Conservation (phyloP, 2,888 invertebrate genomes). For the Zhengitettix transpicula region DNA sequence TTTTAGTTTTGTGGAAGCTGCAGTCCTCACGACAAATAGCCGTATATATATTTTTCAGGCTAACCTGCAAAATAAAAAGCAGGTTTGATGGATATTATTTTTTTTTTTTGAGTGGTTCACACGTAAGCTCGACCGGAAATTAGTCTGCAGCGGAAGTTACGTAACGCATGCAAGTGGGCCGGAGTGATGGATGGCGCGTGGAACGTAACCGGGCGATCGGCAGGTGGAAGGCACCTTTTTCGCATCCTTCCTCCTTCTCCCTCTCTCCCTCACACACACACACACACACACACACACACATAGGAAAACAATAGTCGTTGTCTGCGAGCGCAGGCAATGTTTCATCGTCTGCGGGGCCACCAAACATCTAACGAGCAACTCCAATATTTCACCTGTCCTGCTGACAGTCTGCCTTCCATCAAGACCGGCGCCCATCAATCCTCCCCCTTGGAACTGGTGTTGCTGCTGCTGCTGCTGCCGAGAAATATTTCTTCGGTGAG, state of each 20-base stretch:
- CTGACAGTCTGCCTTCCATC: conserved; percentile 7
- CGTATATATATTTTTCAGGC: too few species aligned
- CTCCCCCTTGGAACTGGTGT: too few species aligned
- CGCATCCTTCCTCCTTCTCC: background rate
- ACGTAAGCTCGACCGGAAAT: too few species aligned
- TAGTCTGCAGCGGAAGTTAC: too few species aligned
- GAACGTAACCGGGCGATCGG: background rate
- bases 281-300: background rate
- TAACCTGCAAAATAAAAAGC: too few species aligned
- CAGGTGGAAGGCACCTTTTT: too few species aligned
- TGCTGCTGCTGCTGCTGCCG: background rate
- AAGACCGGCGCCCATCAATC: conserved; percentile 11
- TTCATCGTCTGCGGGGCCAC: background rate
- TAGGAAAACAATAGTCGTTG: background rate
- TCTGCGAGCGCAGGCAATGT: background rate
- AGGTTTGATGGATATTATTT: too few species aligned
- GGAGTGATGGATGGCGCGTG: background rate
- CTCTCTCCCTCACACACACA: too few species aligned
- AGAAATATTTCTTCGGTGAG: conserved; percentile 4
- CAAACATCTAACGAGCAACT: background rate
- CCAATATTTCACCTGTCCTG: conserved; percentile 12
- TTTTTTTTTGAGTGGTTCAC: too few species aligned
- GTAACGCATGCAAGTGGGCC: background rate
- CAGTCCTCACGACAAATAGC: too few species aligned
- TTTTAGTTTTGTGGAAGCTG: too few species aligned